Percentiles rank a stretch among this genome's conserved stretches.
Conservation (phyloP, 2,113 vertebrate species). For the Numenius arquata region DNA sequence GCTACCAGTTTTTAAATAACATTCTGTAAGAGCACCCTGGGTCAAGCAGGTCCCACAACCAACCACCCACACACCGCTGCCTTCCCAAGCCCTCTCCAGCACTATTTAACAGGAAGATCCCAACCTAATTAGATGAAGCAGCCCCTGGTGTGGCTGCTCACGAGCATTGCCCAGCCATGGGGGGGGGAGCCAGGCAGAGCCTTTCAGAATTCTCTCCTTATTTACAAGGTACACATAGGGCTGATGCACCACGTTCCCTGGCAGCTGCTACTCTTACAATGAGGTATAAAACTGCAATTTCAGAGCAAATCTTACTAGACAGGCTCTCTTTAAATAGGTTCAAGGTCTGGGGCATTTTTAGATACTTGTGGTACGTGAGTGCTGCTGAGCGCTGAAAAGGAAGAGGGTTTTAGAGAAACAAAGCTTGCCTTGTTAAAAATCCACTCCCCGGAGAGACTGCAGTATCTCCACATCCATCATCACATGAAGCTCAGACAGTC, state of each 20-base stretch:
- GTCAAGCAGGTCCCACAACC: rapidly evolving
- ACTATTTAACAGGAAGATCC: background rate
- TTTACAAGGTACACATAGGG: rapidly evolving
- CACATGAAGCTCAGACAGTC: background rate
- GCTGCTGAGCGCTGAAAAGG: rapidly evolving
- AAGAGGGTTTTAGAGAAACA: background rate
- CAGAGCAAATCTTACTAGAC: background rate
- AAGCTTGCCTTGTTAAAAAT: background rate
- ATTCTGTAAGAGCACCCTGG: background rate
- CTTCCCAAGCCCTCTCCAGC: background rate
- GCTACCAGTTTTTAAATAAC: no score
- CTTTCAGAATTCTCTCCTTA: rapidly evolving
- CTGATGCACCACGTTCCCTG: background rate
- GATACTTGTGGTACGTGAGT: rapidly evolving
- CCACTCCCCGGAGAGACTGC: rapidly evolving
- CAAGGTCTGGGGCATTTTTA: background rate
- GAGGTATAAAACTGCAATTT: no score
- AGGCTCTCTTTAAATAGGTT: background rate
- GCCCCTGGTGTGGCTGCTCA: background rate
- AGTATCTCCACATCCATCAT: background rate
- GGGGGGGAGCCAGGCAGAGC: background rate
- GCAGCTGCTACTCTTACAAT: rapidly evolving
- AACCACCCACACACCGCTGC: rapidly evolving
- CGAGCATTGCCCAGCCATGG: rapidly evolving
- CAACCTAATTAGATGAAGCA: rapidly evolving